Evolutionary conservation across 2,888 invertebrate species (phyloP), one percentile per base, ranked within the genome.

Genomic region (Patella depressa): DNA sequence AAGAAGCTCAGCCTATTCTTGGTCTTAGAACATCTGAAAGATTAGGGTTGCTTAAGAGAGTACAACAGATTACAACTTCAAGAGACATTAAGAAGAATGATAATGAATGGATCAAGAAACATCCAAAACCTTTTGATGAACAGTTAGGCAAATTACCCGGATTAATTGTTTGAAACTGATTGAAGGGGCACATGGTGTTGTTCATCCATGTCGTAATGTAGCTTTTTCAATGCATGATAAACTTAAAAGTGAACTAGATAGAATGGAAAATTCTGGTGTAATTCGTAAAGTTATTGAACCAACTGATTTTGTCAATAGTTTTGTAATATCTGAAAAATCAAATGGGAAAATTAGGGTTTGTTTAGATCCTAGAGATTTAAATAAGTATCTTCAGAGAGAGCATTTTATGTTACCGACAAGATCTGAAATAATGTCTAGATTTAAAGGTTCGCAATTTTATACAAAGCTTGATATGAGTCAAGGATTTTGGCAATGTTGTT

Each of bases 121-220:
- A 59, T 59, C 59, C 59, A n/a, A 59, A 59, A n/a, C 59, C 15
- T n/a, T 59, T 57, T 59, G 59, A 59, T 59, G 59, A 19, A 11
- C 17, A 19, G 5, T 59, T 59, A 19, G 59, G 59, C 17, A 59
- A 59, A 19, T 59, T 59, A 59, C 59, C 59, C 17, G n/a, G 59
- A 11, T n/a, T n/a, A n/a, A 19, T 57, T 57, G 19, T 59, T n/a
- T 59, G 59, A 59, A 59, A 19, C n/a, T 59, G 9, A 59, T 5
- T 9, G 59, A 59, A 59, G 59, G 19, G 19, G 59, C 19, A 11
- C 17, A 11, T 59, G 59, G 59, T 59, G 59, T 59, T 15, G 59
- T n/a, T 59, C 59, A 59, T 59, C 59, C n/a, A 59, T 59, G 14
- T 7, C 17, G 59, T n/a, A 59, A 59, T 59, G 59, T 59, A 15